Conservation (phyloP, 2,797 vertebrate genomes). For the Serranus cabrilla region DNA sequence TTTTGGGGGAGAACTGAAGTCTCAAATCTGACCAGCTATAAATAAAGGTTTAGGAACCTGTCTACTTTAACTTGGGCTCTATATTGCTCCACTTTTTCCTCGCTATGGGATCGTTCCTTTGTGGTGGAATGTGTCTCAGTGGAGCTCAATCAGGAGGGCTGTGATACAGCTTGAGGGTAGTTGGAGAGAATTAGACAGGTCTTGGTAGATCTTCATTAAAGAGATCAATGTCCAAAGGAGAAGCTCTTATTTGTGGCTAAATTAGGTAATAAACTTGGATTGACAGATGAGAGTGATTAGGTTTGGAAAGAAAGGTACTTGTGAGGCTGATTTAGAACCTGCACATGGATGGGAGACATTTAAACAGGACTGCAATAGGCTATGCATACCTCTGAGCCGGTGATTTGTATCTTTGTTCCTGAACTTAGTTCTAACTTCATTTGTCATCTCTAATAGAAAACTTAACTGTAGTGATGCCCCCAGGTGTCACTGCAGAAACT, state of each 20-base stretch:
- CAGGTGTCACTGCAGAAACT: conserved; percentile 39
- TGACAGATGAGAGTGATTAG: conserved; percentile 38
- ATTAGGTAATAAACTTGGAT: conserved; percentile 42
- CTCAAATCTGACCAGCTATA: too few species aligned
- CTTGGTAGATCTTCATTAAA: conserved; percentile 59
- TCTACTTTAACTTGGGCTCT: not conserved
- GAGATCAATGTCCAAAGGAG: conserved; percentile 57
- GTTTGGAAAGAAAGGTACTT: conserved; percentile 5
- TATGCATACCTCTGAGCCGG: not conserved
- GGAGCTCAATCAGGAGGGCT: not conserved
- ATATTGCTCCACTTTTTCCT: not conserved
- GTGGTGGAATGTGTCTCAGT: not conserved
- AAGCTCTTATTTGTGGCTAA: conserved; percentile 57
- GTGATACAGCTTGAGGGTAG: conserved; percentile 12
- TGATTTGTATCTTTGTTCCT: not conserved
- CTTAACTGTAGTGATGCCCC: conserved; percentile 20
- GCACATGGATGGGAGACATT: not conserved
- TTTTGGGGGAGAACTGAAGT: too few species aligned
- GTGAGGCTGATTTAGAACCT: conserved; percentile 10
- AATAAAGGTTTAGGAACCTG: too few species aligned
- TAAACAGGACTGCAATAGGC: not conserved
- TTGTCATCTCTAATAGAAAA: conserved; percentile 30
- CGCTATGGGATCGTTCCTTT: not conserved
- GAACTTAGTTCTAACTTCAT: conserved; percentile 39
- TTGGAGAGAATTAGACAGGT: conserved; percentile 31